A percentile compares a stretch with the other conserved stretches of the same genome.
Conservation (phyloP, 2,797 vertebrate species). For the Crax fasciolata region DNA sequence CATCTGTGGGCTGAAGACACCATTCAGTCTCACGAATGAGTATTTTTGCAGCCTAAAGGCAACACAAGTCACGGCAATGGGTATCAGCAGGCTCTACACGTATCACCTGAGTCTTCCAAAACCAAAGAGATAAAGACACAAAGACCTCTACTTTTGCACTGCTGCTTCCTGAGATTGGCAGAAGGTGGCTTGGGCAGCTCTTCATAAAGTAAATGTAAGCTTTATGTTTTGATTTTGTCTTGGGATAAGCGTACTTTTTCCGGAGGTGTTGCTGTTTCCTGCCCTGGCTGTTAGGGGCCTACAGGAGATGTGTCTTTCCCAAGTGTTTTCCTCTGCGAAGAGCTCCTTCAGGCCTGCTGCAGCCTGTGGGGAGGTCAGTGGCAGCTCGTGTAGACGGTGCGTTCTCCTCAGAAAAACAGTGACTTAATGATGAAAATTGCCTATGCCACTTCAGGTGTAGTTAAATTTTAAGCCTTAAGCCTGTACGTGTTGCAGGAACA, state of each 20-base stretch:
- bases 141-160: no score
- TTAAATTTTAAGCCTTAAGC: rapidly evolving
- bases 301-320: rapidly evolving
- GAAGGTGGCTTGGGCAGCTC: rapidly evolving
- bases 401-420: rapidly evolving
- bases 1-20: not conserved
- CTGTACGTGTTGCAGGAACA: rapidly evolving
- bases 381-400: rapidly evolving
- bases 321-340: rapidly evolving
- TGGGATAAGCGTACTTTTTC: rapidly evolving
- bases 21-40: not conserved
- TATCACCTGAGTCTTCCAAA: rapidly evolving
- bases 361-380: rapidly evolving
- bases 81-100: rapidly evolving
- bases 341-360: rapidly evolving
- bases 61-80: rapidly evolving
- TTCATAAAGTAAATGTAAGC: rapidly evolving
- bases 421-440: rapidly evolving
- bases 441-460: rapidly evolving
- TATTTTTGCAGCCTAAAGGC: not conserved
- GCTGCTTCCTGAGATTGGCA: no score
- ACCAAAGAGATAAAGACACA: no score
- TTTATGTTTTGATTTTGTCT: rapidly evolving
- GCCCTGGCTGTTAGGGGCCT: rapidly evolving
- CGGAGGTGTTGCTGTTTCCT: rapidly evolving